These are phyloP conservation scores for Drosophila pallidifrons DNA, from an alignment of 1,140 invertebrate species.

Conservation along the genomic window DNA sequence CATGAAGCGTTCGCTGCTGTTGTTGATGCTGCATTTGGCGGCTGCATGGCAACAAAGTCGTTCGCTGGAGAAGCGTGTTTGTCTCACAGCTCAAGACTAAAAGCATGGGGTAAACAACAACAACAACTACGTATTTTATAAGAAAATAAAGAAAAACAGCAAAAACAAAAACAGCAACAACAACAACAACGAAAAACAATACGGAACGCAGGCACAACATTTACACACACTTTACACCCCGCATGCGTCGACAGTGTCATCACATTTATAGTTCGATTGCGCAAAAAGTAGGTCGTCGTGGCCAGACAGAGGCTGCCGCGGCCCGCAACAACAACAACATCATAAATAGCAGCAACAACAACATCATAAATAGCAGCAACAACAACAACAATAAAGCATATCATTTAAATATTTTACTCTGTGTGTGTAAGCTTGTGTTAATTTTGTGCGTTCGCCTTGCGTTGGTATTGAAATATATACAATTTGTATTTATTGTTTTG, in stretches of 20 bases:
- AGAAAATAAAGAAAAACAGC: conserved; percentile 39
- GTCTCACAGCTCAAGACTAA: conserved; percentile 27
- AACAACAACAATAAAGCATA: conserved; percentile 68
- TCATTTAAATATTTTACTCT: conserved; percentile 78
- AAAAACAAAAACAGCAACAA: conserved; percentile 6
- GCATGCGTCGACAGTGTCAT: conserved; percentile 41
- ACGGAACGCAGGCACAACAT: conserved; percentile 15
- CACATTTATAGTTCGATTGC: conserved; percentile 78
- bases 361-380: conserved; percentile 44
- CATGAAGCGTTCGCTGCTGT: not conserved
- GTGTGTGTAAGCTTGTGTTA: conserved; percentile 54
- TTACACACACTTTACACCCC: conserved; percentile 20
- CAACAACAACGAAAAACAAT: conserved; percentile 1
- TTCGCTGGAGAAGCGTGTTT: conserved; percentile 14
- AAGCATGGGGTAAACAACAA: conserved; percentile 15
- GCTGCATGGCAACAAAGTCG: conserved; percentile 41
- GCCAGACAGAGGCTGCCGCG: conserved; percentile 65
- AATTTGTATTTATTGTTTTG: conserved; percentile 58
- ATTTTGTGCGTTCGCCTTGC: conserved; percentile 56
- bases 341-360: conserved; percentile 47
- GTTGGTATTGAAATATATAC: conserved; percentile 60
- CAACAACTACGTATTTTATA: conserved; percentile 26
- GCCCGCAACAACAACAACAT: conserved; percentile 23
- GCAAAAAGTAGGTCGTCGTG: conserved; percentile 79
- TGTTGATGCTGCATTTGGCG: conserved; percentile 25